Evolutionary conservation across 2,113 vertebrate species (phyloP), one percentile per base, ranked within the genome.

Genomic region (Ammodytes dubius): DNA sequence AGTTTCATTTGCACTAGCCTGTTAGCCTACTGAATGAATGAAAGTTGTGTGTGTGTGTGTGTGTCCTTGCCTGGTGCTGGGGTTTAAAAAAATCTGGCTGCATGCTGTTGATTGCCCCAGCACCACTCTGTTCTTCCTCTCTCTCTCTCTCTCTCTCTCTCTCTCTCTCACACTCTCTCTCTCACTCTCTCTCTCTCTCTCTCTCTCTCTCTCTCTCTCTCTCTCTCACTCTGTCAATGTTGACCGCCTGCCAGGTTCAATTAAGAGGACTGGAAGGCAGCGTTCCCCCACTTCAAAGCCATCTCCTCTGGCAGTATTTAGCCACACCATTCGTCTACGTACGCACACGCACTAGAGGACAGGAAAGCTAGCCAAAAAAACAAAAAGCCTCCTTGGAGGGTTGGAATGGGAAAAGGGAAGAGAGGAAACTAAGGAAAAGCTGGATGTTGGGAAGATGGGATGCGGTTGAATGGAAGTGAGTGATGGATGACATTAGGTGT

Each of bases 291-390:
- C 91, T 92, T 94, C 92, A 93, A 93, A 94, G 92, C 79, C 76
- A 37, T 88, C 71, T 91, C 88, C 82, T 89, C 82, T 88, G 84
- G 91, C 90, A 90, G 85, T 82, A 87, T 92, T 92, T 91, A 90
- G 84, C 85, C 84, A 73, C 75, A 84, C 74, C 65, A 82, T 86
- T 84, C 43, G 49, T 84, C 57, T 80, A 70, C 74, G 76, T 74
- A 64, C 47, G 35, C 71, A 50, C 57, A n/a, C 63, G 63, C 39
- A 53, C 52, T 74, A 17, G 68, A 84, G 74, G 52, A 71, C 69
- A 58, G 70, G 74, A 79, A 70, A 72, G 43, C 50, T 3, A 52
- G 84, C 87, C 81, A 87, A 79, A 88, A 81, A 37, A 63, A 63
- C 67, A 87, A 79, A 88, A 81, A 37, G 66, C 67, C 67, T 70